phyloP scores from a whole-genome alignment of 2,888 invertebrate species.

The Metacarcinus magister region DNA sequence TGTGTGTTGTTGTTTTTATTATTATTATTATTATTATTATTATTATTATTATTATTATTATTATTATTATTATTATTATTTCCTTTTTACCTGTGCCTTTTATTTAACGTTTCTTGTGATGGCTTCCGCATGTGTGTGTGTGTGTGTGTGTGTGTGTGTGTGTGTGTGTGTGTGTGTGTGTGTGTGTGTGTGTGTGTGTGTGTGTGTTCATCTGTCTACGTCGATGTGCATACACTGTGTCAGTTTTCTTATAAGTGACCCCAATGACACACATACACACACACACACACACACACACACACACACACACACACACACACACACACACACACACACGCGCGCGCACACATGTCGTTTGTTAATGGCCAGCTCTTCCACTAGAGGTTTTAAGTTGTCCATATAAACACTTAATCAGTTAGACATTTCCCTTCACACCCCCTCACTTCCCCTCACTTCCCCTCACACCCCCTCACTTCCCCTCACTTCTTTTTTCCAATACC shows the following conservation, averaged over 20 bases:
- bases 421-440: not conserved
- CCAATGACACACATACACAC: not conserved
- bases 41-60: not conserved
- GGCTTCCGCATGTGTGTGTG: not conserved
- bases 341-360: not conserved
- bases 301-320: conserved; percentile 26
- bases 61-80: no score
- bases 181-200: conserved; percentile 13
- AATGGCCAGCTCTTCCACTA: not conserved
- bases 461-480: not conserved
- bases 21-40: no score
- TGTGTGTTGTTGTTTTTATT: no score
- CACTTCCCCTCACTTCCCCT: not conserved
- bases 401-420: not conserved
- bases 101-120: not conserved
- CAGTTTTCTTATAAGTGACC: not conserved
- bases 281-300: conserved; percentile 26
- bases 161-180: conserved; percentile 16
- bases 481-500: not conserved
- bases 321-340: not conserved
- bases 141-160: not conserved
- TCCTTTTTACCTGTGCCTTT: not conserved
- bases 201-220: not conserved
- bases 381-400: not conserved
- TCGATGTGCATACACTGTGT: not conserved